Conservation (phyloP, 2,888 invertebrate genomes). For the Sialis fuliginosa region DNA sequence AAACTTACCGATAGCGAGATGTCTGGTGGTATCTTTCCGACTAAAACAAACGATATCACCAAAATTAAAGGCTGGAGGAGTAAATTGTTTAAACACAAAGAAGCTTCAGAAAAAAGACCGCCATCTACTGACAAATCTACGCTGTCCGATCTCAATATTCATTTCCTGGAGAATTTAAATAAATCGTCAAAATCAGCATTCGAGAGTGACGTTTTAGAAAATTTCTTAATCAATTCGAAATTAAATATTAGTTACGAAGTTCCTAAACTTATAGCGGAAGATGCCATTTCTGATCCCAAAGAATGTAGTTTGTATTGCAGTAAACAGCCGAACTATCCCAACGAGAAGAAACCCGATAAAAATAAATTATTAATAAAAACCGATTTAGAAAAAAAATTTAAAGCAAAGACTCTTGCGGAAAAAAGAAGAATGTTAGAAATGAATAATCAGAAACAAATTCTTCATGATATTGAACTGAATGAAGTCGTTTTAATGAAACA, state of each 20-base stretch:
- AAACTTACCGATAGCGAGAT: background rate
- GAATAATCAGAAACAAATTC: slow-evolving; percentile 17
- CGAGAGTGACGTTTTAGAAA: slow-evolving; percentile 29
- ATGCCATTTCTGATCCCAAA: slow-evolving; percentile 9
- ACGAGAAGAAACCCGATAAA: slow-evolving; percentile 6
- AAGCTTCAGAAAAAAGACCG: slow-evolving; percentile 2
- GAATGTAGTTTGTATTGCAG: too few species aligned
- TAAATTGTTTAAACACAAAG: slow-evolving; percentile 11
- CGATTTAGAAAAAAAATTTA: slow-evolving; percentile 10
- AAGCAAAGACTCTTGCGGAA: slow-evolving; percentile 34
- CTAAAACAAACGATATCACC: slow-evolving; percentile 22
- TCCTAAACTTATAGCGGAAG: slow-evolving; percentile 21
- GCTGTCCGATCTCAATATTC: background rate
- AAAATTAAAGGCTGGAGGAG: slow-evolving; percentile 24
- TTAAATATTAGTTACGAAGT: slow-evolving; percentile 25
- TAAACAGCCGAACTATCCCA: slow-evolving; percentile 5
- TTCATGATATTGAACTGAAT: slow-evolving; percentile 26
- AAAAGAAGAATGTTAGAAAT: slow-evolving; percentile 27
- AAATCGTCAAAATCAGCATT: slow-evolving; percentile 22
- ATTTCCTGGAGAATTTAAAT: background rate
- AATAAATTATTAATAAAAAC: slow-evolving; percentile 5
- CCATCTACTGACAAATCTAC: background rate
- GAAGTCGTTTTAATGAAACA: slow-evolving; percentile 19
- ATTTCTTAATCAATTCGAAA: slow-evolving; percentile 28
- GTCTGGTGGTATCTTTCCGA: slow-evolving; percentile 13